Conservation (phyloP, 2,888 invertebrate genomes). For the Tetanocera ferruginea region DNA sequence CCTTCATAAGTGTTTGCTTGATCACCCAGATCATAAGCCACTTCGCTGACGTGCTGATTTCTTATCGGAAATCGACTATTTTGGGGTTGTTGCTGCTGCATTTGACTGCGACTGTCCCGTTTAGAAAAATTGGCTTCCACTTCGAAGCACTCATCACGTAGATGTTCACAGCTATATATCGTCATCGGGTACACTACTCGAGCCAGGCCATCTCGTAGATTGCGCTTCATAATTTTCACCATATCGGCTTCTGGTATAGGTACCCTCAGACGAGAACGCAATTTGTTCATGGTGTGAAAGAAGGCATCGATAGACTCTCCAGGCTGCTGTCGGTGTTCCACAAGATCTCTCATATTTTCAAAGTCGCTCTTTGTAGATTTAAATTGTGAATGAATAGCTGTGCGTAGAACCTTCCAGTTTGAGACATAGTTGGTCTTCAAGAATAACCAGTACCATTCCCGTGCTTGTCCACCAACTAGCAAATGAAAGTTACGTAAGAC, state of each 20-base stretch:
- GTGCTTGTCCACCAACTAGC: background rate
- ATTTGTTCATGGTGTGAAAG: background rate
- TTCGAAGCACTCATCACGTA: background rate
- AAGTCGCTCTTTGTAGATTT: too few species aligned
- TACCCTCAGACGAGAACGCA: background rate
- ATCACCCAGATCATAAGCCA: too few species aligned
- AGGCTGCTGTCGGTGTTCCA: background rate
- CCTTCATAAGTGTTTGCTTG: too few species aligned
- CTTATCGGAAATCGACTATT: background rate
- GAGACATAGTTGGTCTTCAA: background rate
- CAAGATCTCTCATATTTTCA: too few species aligned
- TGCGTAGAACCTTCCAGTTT: background rate
- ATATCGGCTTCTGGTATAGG: too few species aligned
- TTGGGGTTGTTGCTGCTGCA: background rate
- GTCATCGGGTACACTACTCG: background rate
- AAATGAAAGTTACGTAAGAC: background rate
- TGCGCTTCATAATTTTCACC: too few species aligned
- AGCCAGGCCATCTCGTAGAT: background rate
- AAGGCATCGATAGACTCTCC: background rate
- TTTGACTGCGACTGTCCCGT: background rate
- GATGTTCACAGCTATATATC: background rate
- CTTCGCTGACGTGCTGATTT: too few species aligned
- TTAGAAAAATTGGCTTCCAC: background rate
- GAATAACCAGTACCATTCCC: conserved; percentile 7
- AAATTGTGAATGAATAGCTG: background rate